These are phyloP conservation scores for Rotaria socialis DNA, from an alignment of 2,888 invertebrate genomes.

Conservation along the genomic window DNA sequence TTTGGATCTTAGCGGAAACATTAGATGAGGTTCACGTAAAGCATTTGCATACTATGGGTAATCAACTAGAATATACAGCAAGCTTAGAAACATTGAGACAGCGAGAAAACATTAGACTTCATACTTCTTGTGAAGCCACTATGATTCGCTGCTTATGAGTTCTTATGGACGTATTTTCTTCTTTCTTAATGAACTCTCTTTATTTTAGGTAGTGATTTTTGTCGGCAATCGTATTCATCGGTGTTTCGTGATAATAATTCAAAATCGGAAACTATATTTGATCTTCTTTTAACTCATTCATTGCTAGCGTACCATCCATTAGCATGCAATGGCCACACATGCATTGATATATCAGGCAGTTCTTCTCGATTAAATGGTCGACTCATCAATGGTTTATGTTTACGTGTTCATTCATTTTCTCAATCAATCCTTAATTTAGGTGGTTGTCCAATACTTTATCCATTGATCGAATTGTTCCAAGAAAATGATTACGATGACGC, in stretches of 20 bases:
- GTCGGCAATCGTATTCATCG: background rate
- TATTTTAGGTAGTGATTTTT: slow-evolving; percentile 12
- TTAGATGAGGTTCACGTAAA: background rate
- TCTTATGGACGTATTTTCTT: too few relatives aligned
- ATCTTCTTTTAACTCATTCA: background rate
- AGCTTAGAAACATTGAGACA: too few relatives aligned
- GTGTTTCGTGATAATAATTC: background rate
- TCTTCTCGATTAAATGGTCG: background rate
- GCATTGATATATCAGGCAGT: background rate
- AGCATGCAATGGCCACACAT: background rate
- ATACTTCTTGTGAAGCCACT: too few relatives aligned
- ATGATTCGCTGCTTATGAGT: too few relatives aligned
- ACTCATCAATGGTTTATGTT: background rate
- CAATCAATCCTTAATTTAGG: background rate
- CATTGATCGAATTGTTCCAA: background rate
- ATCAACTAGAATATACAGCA: too few relatives aligned
- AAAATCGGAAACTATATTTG: background rate
- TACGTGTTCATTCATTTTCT: background rate
- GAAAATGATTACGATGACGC: background rate
- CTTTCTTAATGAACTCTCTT: background rate
- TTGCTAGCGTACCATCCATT: background rate
- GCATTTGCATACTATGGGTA: background rate
- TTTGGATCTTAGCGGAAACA: background rate
- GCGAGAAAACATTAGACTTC: too few relatives aligned
- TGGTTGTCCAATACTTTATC: background rate